phyloP scores from a whole-genome alignment of 2,113 vertebrate species.

The Butorides virescens region DNA sequence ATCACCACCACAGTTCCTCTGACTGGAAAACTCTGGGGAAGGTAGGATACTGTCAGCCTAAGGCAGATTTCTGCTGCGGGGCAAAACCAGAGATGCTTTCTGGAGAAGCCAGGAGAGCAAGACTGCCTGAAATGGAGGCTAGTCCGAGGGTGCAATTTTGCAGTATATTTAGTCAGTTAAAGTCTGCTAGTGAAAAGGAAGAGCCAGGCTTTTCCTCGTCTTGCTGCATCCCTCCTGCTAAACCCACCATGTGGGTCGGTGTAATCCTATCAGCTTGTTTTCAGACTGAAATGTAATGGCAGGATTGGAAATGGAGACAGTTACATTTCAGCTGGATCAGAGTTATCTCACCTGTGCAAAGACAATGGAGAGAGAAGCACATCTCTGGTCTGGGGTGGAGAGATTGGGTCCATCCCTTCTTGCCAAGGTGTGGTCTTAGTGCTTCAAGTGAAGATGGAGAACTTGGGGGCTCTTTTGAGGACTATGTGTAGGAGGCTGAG shows the following conservation, averaged over 20 bases:
- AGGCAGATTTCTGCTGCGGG: neutral
- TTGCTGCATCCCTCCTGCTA: neutral
- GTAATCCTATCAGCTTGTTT: neutral
- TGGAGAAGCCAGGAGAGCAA: neutral
- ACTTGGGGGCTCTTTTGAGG: neutral
- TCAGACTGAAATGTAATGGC: too few relatives aligned
- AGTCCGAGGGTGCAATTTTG: neutral
- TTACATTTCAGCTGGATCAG: neutral
- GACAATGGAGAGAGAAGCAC: too few relatives aligned
- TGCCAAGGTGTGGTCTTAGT: neutral
- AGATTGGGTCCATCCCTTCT: neutral
- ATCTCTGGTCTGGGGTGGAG: neutral
- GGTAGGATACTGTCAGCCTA: neutral
- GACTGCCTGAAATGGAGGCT: neutral
- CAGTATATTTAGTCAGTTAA: neutral
- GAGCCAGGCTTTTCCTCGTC: neutral
- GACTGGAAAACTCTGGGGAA: neutral
- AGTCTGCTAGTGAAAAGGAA: neutral
- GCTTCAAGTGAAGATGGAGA: neutral
- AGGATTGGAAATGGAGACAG: neutral
- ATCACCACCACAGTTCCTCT: neutral
- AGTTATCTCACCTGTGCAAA: neutral
- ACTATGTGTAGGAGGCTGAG: neutral
- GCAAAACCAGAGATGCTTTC: neutral
- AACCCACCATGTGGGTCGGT: fast-evolving